Conservation (phyloP, 2,113 vertebrate species). For the Lepus timidus region DNA sequence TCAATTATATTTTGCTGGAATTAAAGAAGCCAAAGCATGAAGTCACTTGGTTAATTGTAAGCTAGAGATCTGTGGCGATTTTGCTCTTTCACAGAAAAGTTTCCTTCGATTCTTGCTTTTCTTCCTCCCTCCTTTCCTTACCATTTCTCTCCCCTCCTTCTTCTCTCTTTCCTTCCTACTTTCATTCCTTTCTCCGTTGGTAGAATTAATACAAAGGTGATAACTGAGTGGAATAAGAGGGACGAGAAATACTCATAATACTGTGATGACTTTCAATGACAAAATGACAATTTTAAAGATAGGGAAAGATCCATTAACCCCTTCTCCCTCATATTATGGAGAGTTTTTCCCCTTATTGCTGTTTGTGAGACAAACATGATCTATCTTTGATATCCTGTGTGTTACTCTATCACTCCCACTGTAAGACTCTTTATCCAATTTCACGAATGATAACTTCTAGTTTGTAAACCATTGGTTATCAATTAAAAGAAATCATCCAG, state of each 20-base stretch:
- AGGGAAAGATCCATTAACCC: neutral
- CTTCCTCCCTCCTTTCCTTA: neutral
- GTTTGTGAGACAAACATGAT: conserved; percentile 24
- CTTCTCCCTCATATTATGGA: neutral
- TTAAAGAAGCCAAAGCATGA: conserved; percentile 12
- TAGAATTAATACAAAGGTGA: neutral
- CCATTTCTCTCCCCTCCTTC: neutral
- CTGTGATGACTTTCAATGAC: neutral
- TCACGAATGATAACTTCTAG: conserved; percentile 66
- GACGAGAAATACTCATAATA: conserved; percentile 15
- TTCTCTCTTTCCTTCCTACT: neutral
- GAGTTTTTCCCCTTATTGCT: neutral
- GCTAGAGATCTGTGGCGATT: neutral
- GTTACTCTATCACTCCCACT: neutral
- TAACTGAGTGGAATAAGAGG: neutral
- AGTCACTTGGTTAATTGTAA: neutral
- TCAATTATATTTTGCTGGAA: neutral
- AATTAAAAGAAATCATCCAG: conserved; percentile 65
- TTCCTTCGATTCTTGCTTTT: neutral
- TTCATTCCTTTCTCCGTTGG: neutral
- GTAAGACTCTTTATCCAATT: conserved; percentile 55
- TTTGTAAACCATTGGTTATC: conserved; percentile 72
- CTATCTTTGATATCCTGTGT: conserved; percentile 7
- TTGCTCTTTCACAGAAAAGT: neutral
- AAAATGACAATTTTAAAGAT: neutral